Base-by-base conservation (phyloP, 1,140 invertebrate genomes). In the Pteromalus puparum region DNA sequence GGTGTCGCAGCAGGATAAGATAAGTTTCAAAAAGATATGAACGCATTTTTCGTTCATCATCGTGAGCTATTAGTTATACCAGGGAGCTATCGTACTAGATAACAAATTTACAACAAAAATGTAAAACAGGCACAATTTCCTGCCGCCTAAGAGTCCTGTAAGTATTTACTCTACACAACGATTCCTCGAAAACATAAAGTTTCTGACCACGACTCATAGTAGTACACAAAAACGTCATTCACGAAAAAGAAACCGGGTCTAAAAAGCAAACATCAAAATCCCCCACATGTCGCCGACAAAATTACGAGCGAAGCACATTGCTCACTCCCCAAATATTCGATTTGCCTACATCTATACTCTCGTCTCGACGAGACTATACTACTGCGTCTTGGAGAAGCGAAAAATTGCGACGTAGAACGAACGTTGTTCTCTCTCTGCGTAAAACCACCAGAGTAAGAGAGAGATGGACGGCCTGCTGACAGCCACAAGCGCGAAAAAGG, bases 351-450 rank as follows among this genome's bases (percentile, higher is more conserved):
- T 28, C 48, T 79, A 61, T 61, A 21, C 6, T n/a, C 18, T 61
- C 18, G 1, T 34, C 5, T 3, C n/a, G 21, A 61, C 18, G 21
- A 61, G 18, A 61, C 48, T 42, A 42, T 42, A 53, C 48, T 53
- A 53, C 38, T 70, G n/a, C 79, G 79, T 28, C 67, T 61, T 21
- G 38, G 24, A 73, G 48, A 70, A 53, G 28, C 42, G 30, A 76
- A 53, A 82, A 76, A 68, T 82, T 76, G 61, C 73, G 73, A 34
- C 73, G 81, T 76, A 76, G 53, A n/a, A 82, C 28, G 65, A 82
- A 73, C 15, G 53, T 76, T 68, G 21, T 61, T 61, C 53, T 61
- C 53, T 61, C 18, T n/a, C 18, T 1, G 73, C 74, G 48, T 75
- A 82, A 75, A 34, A 30, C 48, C 15, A 3, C 61, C n/a, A 61